phyloP scores from a whole-genome alignment of 2,888 invertebrate genomes.

The Cistogaster globosa region DNA sequence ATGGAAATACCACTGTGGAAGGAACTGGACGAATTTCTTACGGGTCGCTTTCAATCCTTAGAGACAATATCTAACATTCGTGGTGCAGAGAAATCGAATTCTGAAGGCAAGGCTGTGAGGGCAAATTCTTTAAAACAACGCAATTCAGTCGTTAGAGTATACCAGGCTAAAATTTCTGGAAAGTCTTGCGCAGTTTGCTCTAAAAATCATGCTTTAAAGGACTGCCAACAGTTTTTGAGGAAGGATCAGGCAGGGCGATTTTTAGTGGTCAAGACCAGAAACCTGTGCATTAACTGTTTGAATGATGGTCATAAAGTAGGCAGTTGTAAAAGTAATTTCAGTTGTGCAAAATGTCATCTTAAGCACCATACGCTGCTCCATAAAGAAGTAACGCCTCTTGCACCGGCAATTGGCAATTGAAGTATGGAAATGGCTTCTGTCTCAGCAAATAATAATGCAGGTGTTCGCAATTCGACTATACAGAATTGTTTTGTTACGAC shows the following conservation, averaged over 20 bases:
- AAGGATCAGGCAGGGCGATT: background rate
- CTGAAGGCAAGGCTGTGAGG: too few relatives aligned
- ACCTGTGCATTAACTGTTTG: constrained; percentile 25
- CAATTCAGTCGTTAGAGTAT: background rate
- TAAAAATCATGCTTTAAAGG: background rate
- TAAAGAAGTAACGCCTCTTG: background rate
- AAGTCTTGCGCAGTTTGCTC: background rate
- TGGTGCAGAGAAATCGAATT: background rate
- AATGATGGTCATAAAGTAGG: background rate
- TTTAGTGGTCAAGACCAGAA: background rate
- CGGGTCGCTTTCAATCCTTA: constrained; percentile 42
- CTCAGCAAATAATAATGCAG: background rate
- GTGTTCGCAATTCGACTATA: background rate
- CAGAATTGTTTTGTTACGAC: constrained; percentile 16
- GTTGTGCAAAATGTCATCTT: background rate
- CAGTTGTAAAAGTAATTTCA: background rate
- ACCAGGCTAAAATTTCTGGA: background rate
- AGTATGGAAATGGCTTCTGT: background rate
- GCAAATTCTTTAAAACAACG: background rate
- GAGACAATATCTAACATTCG: constrained; percentile 26
- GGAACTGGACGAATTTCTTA: constrained; percentile 39
- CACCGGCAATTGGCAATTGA: background rate
- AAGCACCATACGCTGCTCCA: constrained; percentile 24
- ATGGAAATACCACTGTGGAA: background rate
- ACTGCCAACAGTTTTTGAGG: background rate